Percentiles rank a stretch among this genome's conserved stretches.
phyloP scores from a whole-genome alignment of 2,113 vertebrate species.

The Sporophila hypoxantha region DNA sequence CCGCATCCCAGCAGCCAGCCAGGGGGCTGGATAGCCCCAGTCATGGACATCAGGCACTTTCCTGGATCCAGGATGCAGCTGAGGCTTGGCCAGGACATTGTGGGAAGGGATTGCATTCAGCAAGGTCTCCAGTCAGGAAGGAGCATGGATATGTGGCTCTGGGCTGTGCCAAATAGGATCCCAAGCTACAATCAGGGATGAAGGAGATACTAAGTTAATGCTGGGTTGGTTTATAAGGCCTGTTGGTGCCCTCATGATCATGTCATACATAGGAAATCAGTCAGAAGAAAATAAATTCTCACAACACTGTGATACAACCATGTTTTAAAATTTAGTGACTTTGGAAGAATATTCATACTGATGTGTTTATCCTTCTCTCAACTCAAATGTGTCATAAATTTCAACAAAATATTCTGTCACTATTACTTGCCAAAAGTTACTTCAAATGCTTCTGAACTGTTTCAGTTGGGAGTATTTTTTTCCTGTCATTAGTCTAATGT shows the following conservation, averaged over 20 bases:
- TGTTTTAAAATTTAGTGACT: not conserved
- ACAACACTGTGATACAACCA: not conserved
- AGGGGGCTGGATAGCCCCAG: not conserved
- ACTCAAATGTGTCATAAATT: not conserved
- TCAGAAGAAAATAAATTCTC: not conserved
- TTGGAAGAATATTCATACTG: not conserved
- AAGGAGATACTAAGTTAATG: not conserved
- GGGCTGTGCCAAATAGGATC: not conserved
- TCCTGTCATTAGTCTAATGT: not conserved
- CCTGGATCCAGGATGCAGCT: not conserved
- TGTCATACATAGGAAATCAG: not conserved
- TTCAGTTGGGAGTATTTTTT: not conserved
- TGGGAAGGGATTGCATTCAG: no score
- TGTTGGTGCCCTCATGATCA: not conserved
- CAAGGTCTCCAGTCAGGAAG: not conserved
- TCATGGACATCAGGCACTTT: rapidly evolving
- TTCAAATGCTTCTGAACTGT: not conserved
- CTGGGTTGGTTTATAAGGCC: not conserved
- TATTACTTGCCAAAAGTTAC: not conserved
- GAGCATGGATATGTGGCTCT: not conserved
- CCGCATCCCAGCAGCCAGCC: not conserved
- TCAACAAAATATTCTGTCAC: not conserved
- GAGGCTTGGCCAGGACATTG: not conserved
- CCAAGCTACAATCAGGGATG: not conserved
- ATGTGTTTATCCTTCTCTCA: not conserved